Base-by-base conservation (phyloP, 2,888 invertebrate species). In the Troides aeacus region DNA sequence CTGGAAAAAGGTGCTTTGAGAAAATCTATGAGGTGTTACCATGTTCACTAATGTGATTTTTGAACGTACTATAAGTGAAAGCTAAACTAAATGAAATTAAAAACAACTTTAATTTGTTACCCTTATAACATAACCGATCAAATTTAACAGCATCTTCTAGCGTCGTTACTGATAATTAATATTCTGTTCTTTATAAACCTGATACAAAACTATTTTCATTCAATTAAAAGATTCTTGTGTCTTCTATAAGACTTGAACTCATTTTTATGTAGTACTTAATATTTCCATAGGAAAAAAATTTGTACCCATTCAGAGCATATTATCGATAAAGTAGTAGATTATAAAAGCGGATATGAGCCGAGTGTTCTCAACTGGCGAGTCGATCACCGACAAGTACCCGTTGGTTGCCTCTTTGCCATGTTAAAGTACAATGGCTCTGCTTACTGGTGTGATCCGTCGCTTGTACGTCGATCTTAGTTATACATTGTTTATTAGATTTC, bases 1-100 rank as follows among this genome's bases (percentile, higher is more conserved):
- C 81, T 87, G 92, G 92, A 92, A 92, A 91, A 91, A 90, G 90
- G 89, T 85, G 81, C 83, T 83, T 83, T 85, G 84, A 85, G 81
- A 81, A 81, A 81, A 81, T 82, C 80, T 81, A 80, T 83, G 87
- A 88, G 85, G 88, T 89, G 88, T 86, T 84, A 79, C 84, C 77
- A 79, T 79, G 82, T 81, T 74, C 64, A 68, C 72, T 80, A 76
- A 81, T 83, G 82, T 78, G 83, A 83, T 83, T 84, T 85, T 80
- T 79, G 79, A 79, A 77, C 53, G 17, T 50, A 79, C 76, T 75
- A 42, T 17, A 18, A 30, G 30, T 30, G 36, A 24, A 50, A 12
- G 50, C 50, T 50, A 50, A 50, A 50, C 17, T 50, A 50, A 5
- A 5, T 18, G 50, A 50, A 17, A 50, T 18, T 15, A 15, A 50